Conservation (phyloP, 2,888 invertebrate genomes). For the Pyrgus malvae region DNA sequence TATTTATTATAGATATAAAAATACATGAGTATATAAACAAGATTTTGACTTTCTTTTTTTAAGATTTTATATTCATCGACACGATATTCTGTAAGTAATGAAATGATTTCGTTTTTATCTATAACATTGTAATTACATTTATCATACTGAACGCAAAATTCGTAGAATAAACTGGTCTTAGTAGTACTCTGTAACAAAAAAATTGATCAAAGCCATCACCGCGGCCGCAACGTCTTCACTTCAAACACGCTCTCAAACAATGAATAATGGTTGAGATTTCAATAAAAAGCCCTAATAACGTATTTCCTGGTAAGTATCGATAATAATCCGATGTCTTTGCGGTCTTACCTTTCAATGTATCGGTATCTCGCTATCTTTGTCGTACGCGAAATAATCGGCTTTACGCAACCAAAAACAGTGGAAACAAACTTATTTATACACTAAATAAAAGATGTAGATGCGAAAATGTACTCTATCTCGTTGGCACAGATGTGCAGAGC, state of each 20-base stretch:
- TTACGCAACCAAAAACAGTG: slow-evolving; percentile 9
- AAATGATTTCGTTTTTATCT: too few species aligned
- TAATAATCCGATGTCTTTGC: slow-evolving; percentile 2
- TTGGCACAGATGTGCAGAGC: not conserved
- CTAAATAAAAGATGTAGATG: not conserved
- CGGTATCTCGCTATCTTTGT: slow-evolving; percentile 28
- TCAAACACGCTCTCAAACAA: not conserved
- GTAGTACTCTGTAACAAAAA: too few species aligned
- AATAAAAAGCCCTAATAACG: slow-evolving; percentile 3
- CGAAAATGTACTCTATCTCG: slow-evolving; percentile 16
- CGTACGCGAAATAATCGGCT: slow-evolving; percentile 11
- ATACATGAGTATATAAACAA: too few species aligned
- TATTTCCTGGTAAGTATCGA: slow-evolving; percentile 16
- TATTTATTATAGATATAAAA: too few species aligned
- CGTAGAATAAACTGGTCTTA: too few species aligned
- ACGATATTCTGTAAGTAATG: too few species aligned
- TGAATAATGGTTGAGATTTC: not conserved
- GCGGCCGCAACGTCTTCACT: not conserved
- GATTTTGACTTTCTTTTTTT: too few species aligned
- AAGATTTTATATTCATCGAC: too few species aligned
- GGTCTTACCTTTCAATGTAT: slow-evolving; percentile 16
- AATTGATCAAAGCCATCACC: too few species aligned
- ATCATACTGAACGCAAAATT: too few species aligned
- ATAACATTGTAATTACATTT: too few species aligned
- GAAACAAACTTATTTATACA: slow-evolving; percentile 5